A percentile compares a stretch with the other conserved stretches of the same genome.
These are phyloP conservation scores for Percopsis omiscomaycus DNA, from an alignment of 2,797 vertebrate genomes.

Conservation along the genomic window DNA sequence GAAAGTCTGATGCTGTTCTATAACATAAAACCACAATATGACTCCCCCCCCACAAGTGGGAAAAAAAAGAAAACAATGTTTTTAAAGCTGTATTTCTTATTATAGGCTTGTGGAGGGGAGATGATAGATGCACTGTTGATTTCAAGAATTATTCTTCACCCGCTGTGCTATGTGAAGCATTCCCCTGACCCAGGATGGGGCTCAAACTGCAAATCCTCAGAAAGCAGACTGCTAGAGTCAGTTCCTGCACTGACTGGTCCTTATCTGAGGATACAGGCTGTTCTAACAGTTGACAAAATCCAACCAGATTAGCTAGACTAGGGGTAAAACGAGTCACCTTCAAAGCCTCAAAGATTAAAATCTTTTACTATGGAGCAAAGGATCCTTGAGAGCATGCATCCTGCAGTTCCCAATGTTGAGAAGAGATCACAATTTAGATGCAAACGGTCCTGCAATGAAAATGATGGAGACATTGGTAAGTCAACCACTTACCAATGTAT, in stretches of 20 bases:
- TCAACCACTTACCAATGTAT: no score
- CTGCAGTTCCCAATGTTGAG: constrained; percentile 50
- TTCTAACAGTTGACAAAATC: constrained; percentile 69
- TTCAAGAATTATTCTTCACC: constrained; percentile 55
- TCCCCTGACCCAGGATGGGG: constrained; percentile 41
- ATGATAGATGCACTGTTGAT: constrained; percentile 57
- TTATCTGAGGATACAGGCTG: constrained; percentile 78
- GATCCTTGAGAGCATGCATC: constrained; percentile 49
- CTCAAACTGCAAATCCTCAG: constrained; percentile 66
- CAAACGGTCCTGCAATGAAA: constrained; percentile 44
- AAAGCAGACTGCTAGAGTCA: constrained; percentile 49
- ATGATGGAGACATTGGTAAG: constrained; percentile 17
- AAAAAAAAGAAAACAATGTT: constrained; percentile 28
- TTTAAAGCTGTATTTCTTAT: constrained; percentile 51
- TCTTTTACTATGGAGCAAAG: constrained; percentile 62
- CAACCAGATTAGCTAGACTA: constrained; percentile 76
- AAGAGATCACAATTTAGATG: constrained; percentile 74
- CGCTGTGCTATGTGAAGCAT: constrained; percentile 50
- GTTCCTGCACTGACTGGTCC: constrained; percentile 56
- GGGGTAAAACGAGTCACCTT: constrained; percentile 77
- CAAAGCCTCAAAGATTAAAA: constrained; percentile 69
- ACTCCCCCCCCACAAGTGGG: background rate
- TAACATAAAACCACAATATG: constrained; percentile 45
- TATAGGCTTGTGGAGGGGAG: constrained; percentile 38
- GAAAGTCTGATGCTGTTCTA: constrained; percentile 48